phyloP scores from a whole-genome alignment of 2,113 vertebrate species.

The Oryzias celebensis region DNA sequence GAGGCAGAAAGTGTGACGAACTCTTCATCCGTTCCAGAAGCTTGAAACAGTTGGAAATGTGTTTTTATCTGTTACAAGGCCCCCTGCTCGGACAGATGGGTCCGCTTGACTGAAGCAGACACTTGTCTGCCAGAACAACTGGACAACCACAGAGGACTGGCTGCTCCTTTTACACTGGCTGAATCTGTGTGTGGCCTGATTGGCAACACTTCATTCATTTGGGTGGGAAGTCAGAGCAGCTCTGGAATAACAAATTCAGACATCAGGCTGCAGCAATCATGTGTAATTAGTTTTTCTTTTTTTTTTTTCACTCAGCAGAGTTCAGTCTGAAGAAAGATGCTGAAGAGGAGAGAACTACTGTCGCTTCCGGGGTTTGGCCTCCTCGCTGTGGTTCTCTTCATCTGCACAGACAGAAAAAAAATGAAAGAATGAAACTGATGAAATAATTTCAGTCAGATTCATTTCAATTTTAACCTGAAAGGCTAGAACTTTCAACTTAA shows the following conservation, averaged over 20 bases:
- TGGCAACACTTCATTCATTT: constrained; percentile 23
- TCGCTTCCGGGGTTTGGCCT: constrained; percentile 31
- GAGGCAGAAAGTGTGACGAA: not conserved
- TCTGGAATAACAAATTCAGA: constrained; percentile 39
- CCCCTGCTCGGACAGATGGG: constrained; percentile 17
- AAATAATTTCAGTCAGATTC: no score
- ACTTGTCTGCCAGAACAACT: constrained; percentile 21
- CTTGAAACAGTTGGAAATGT: constrained; percentile 11
- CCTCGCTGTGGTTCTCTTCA: constrained; percentile 12
- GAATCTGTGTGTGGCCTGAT: constrained; percentile 23
- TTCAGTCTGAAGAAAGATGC: constrained; percentile 36
- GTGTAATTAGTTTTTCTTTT: constrained; percentile 10
- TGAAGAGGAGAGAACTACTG: constrained; percentile 28
- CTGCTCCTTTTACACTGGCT: constrained; percentile 29
- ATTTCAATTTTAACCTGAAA: no score
- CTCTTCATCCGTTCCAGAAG: constrained; percentile 4
- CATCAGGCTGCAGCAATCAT: constrained; percentile 13
- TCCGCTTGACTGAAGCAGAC: constrained; percentile 18
- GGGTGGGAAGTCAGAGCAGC: constrained; percentile 4
- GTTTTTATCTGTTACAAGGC: constrained; percentile 23
- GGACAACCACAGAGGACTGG: constrained; percentile 27
- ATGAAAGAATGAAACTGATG: constrained; percentile 4
- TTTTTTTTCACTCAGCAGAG: constrained; percentile 4
- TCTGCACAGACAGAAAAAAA: constrained; percentile 33
- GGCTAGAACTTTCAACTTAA: no score